Percentiles rank a stretch among this genome's conserved stretches.
Conservation (phyloP, 1,140 invertebrate species). For the Diabrotica undecimpunctata region DNA sequence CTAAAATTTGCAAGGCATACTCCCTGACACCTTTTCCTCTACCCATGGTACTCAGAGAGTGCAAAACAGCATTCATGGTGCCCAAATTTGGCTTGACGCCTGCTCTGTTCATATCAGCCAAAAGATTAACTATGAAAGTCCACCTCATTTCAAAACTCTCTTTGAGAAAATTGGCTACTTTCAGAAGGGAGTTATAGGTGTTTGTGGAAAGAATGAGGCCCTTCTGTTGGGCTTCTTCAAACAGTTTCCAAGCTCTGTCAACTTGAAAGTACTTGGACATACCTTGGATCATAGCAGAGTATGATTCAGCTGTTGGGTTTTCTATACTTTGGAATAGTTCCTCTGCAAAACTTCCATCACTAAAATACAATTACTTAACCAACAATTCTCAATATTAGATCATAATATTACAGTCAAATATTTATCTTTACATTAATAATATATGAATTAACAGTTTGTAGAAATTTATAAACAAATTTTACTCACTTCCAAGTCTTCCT, state of each 20-base stretch:
- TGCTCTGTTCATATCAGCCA: slow-evolving; percentile 57
- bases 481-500: slow-evolving; percentile 71
- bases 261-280: slow-evolving; percentile 66
- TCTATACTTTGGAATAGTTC: slow-evolving; percentile 62
- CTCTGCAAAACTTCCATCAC: slow-evolving; percentile 65
- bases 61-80: slow-evolving; percentile 71
- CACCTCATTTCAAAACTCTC: slow-evolving; percentile 61
- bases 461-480: background rate
- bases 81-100: slow-evolving; percentile 64
- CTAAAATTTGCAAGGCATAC: slow-evolving; percentile 53
- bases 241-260: slow-evolving; percentile 61
- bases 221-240: slow-evolving; percentile 63
- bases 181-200: slow-evolving; percentile 71
- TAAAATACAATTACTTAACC: slow-evolving; percentile 39
- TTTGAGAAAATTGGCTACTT: slow-evolving; percentile 55
- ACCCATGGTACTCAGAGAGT: slow-evolving; percentile 52
- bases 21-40: slow-evolving; percentile 47
- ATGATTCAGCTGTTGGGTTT: slow-evolving; percentile 59
- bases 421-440: no score
- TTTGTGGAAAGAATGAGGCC: slow-evolving; percentile 59
- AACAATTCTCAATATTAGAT: no score
- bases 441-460: no score
- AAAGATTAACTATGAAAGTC: slow-evolving; percentile 56
- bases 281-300: slow-evolving; percentile 68
- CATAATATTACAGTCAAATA: no score